These are phyloP conservation scores for Alca torda DNA, from an alignment of 2,797 vertebrate genomes.

Conservation along the genomic window DNA sequence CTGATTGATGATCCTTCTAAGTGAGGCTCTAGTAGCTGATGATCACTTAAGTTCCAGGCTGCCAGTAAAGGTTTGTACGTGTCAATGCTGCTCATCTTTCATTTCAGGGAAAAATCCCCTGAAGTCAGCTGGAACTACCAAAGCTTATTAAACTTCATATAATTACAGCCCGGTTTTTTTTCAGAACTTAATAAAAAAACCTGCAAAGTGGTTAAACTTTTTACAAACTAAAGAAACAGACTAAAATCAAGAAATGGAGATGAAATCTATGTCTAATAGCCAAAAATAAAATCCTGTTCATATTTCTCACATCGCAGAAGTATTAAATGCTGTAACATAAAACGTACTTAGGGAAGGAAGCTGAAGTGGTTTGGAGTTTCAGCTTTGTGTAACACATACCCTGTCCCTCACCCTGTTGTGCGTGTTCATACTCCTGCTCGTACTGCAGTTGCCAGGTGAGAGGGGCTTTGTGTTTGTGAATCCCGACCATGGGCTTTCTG, in stretches of 20 bases:
- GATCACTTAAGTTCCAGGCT: neutral
- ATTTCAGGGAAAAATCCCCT: neutral
- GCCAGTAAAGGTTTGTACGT: neutral
- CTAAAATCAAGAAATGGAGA: neutral
- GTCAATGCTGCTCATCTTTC: neutral
- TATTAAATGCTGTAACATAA: neutral
- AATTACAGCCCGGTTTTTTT: neutral
- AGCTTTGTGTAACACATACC: rapidly evolving
- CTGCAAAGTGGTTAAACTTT: neutral
- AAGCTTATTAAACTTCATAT: neutral
- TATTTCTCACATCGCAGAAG: neutral
- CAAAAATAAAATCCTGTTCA: neutral
- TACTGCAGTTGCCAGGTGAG: neutral
- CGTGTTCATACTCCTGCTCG: rapidly evolving
- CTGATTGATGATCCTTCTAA: neutral
- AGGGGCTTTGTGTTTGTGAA: neutral
- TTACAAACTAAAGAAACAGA: neutral
- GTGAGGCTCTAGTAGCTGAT: neutral
- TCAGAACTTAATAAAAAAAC: neutral
- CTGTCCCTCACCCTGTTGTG: neutral
- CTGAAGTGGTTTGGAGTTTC: neutral
- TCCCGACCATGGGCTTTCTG: neutral
- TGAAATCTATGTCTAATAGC: neutral
- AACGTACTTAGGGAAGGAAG: neutral
- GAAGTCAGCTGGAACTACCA: neutral